phyloP scores from a whole-genome alignment of 2,113 vertebrate species.

The Megaceryle torquata region DNA sequence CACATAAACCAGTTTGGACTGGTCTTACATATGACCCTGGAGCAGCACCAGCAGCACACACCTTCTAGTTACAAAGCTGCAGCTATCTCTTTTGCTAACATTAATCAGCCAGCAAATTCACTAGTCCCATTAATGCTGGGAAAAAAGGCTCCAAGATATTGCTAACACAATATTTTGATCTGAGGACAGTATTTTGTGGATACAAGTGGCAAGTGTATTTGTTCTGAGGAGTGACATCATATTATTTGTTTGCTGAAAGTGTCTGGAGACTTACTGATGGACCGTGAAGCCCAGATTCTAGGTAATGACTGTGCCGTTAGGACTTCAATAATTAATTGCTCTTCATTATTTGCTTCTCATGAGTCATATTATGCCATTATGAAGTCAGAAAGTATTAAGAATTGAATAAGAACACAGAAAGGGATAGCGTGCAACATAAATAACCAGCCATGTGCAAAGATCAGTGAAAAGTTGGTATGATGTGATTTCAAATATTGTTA shows the following conservation, averaged over 20 bases:
- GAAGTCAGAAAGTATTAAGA: conserved; percentile 19
- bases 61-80: not conserved
- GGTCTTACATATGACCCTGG: not conserved
- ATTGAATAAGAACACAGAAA: not conserved
- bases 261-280: not conserved
- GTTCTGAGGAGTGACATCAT: not conserved
- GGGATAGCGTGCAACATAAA: not conserved
- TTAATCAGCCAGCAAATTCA: not conserved
- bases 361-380: conserved; percentile 5
- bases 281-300: not conserved
- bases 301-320: not conserved
- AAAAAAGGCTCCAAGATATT: not conserved
- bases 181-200: not conserved
- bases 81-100: not conserved
- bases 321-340: not conserved
- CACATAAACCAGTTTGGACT: not conserved
- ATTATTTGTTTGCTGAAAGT: not conserved
- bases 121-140: not conserved
- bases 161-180: not conserved
- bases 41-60: not conserved
- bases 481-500: not conserved
- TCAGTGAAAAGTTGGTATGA: not conserved
- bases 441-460: not conserved
- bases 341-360: conserved; percentile 19
- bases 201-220: not conserved